A percentile compares a stretch with the other conserved stretches of the same genome.
phyloP scores from a whole-genome alignment of 2,113 vertebrate genomes.

The Microtus ochrogaster region DNA sequence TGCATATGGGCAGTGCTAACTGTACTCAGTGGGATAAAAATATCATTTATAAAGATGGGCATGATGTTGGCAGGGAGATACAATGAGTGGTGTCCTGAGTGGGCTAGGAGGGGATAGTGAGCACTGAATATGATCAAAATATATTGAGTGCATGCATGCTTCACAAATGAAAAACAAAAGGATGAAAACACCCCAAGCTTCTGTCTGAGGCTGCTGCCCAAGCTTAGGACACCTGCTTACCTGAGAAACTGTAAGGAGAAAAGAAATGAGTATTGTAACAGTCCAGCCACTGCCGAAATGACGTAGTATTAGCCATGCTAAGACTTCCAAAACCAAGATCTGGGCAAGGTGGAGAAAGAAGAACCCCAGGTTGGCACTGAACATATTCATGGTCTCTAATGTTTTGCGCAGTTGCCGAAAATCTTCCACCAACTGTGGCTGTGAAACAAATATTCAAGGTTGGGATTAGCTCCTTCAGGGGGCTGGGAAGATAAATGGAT shows the following conservation, averaged over 20 bases:
- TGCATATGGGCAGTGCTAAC: not conserved
- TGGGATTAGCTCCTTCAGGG: not conserved
- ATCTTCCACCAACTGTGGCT: constrained; percentile 91
- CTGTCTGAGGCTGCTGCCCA: not conserved
- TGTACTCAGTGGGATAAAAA: not conserved
- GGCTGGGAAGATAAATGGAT: not conserved
- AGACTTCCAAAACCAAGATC: constrained; percentile 91
- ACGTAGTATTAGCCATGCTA: constrained; percentile 89
- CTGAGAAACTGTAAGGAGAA: constrained; percentile 91
- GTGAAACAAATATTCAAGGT: constrained; percentile 48
- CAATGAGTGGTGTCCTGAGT: too few relatives aligned
- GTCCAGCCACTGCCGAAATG: constrained; percentile 91
- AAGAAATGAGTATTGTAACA: constrained; percentile 86
- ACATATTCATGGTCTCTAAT: constrained; percentile 89
- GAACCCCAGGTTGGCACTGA: constrained; percentile 88
- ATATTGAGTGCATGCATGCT: not conserved
- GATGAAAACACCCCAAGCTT: not conserved
- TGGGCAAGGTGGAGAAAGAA: constrained; percentile 92
- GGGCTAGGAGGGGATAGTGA: too few relatives aligned
- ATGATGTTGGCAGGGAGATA: not conserved
- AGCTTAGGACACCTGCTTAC: constrained; percentile 79
- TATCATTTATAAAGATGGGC: not conserved
- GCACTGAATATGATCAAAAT: not conserved
- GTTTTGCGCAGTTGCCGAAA: constrained; percentile 89
- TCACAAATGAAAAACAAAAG: not conserved